These are phyloP conservation scores for Notiomystis cincta DNA, from an alignment of 2,113 vertebrate genomes.

Conservation along the genomic window DNA sequence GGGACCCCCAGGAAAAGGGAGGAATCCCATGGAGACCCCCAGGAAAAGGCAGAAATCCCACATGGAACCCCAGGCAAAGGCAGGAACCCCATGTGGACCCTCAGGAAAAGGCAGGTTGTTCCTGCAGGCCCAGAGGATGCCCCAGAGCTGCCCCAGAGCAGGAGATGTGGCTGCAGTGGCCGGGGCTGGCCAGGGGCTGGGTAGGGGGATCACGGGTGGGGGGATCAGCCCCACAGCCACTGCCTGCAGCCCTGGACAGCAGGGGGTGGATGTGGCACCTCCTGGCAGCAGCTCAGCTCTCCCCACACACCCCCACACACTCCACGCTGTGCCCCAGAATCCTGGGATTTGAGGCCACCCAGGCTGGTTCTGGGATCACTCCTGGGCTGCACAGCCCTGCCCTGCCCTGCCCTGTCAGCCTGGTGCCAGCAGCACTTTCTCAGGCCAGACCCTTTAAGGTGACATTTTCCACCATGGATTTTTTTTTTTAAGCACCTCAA, in stretches of 20 bases:
- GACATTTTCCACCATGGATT: neutral
- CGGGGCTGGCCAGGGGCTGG: too few species aligned
- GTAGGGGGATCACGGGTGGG: too few species aligned
- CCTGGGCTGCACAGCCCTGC: neutral
- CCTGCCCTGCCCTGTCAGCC: neutral
- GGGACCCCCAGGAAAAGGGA: neutral
- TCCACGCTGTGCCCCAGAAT: neutral
- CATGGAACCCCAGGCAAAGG: neutral
- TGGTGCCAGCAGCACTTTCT: neutral
- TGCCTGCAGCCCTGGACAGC: neutral
- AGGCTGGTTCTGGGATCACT: neutral
- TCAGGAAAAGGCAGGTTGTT: neutral
- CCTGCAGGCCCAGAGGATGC: neutral
- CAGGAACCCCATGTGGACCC: neutral
- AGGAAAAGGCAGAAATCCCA: neutral
- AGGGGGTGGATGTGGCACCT: neutral
- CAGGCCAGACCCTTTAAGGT: neutral
- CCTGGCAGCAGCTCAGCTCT: neutral
- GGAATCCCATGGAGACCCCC: fast-evolving
- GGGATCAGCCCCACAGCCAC: neutral
- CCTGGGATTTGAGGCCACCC: neutral
- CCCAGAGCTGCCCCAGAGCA: neutral
- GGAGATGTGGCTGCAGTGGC: neutral
- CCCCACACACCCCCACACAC: neutral
- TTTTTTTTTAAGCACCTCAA: neutral